These are phyloP conservation scores for Acipenser transmontanus DNA, from an alignment of 2,797 vertebrate genomes.

Conservation along the genomic window DNA sequence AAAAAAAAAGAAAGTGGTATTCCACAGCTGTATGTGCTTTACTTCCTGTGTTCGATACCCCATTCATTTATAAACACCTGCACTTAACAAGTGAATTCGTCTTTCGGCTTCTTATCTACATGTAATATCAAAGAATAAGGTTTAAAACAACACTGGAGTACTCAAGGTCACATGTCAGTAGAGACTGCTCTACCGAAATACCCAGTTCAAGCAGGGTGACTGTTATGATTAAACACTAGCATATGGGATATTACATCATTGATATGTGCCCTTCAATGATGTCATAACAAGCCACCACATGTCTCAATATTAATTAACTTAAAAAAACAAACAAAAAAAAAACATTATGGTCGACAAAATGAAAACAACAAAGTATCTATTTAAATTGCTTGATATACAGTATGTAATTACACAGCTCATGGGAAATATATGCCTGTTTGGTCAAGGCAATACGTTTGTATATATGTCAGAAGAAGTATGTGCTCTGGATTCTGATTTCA, in stretches of 20 bases:
- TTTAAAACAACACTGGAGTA: background rate
- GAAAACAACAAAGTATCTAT: background rate
- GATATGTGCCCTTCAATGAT: background rate
- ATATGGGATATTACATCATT: conserved; percentile 4
- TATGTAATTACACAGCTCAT: background rate
- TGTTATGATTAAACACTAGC: background rate
- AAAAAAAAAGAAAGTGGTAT: too few species aligned
- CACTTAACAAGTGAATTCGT: too few species aligned
- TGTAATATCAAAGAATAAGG: background rate
- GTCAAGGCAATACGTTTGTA: background rate
- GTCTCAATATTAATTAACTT: background rate
- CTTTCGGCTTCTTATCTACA: too few species aligned
- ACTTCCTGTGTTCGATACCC: too few species aligned
- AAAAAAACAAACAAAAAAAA: background rate
- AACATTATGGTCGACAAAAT: background rate
- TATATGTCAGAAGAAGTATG: too few species aligned
- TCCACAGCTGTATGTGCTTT: too few species aligned
- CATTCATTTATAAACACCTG: too few species aligned
- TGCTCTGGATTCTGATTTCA: too few species aligned
- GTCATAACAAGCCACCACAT: background rate
- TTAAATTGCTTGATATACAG: background rate
- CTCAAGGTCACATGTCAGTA: background rate
- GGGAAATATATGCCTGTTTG: background rate
- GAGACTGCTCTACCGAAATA: background rate
- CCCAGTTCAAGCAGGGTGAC: background rate